These are phyloP conservation scores for Toxotes chatareus DNA, from an alignment of 2,113 vertebrate genomes.

Conservation along the genomic window DNA sequence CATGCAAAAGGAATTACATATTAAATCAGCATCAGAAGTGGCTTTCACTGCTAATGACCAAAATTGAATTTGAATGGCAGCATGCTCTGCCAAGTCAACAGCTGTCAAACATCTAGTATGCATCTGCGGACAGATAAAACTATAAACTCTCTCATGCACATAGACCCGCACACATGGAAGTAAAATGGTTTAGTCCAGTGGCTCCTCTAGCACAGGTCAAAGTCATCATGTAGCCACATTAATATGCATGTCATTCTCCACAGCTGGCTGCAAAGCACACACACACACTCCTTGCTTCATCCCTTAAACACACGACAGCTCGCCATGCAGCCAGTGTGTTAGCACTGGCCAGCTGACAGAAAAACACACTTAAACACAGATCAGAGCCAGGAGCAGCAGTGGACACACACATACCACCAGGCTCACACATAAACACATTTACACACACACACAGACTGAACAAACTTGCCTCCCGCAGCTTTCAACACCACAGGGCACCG, in stretches of 20 bases:
- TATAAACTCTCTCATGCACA: conserved; percentile 74
- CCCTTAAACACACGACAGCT: conserved; percentile 53
- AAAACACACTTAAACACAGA: conserved; percentile 78
- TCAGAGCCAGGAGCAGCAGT: conserved; percentile 66
- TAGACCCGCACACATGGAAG: conserved; percentile 53
- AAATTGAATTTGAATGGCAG: conserved; percentile 69
- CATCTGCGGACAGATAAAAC: conserved; percentile 69
- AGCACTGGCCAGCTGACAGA: conserved; percentile 69
- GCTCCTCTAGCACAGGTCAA: conserved; percentile 73
- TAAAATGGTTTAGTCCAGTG: conserved; percentile 61
- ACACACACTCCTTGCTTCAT: conserved; percentile 40
- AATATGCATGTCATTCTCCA: conserved; percentile 74
- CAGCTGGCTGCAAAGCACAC: conserved; percentile 69
- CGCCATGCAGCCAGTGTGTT: conserved; percentile 60
- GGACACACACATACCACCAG: conserved; percentile 28
- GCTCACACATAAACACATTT: conserved; percentile 11
- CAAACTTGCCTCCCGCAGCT: conserved; percentile 72
- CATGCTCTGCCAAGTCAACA: conserved; percentile 74
- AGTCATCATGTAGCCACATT: conserved; percentile 72
- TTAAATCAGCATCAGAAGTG: conserved; percentile 57
- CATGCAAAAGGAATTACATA: conserved; percentile 14
- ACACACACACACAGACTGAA: conserved; percentile 46
- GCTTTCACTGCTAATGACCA: conserved; percentile 55
- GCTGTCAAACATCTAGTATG: conserved; percentile 75
- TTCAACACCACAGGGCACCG: conserved; percentile 63